Percentiles rank a stretch among this genome's conserved stretches.
Conservation (phyloP, 2,797 vertebrate species). For the Schizopygopsis pylzovi region DNA sequence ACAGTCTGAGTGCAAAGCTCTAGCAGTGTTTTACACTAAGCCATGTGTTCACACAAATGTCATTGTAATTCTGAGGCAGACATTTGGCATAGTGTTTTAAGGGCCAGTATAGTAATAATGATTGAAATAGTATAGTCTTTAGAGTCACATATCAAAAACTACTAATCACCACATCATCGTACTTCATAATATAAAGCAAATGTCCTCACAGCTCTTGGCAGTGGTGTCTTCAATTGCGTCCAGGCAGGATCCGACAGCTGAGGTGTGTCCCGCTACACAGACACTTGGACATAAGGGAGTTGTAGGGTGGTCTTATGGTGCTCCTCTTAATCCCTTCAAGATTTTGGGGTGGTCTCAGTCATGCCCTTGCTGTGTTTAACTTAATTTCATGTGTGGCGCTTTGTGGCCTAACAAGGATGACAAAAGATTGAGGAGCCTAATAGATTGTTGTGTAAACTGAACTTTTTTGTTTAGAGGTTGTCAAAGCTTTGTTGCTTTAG, state of each 20-base stretch:
- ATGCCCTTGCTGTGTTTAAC: constrained; percentile 48
- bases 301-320: constrained; percentile 57
- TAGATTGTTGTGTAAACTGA: constrained; percentile 57
- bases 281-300: constrained; percentile 53
- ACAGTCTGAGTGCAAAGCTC: not conserved
- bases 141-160: constrained; percentile 42
- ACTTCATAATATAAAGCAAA: constrained; percentile 56
- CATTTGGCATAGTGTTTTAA: constrained; percentile 21
- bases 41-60: not conserved
- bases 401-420: constrained; percentile 60
- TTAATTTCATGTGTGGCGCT: constrained; percentile 49
- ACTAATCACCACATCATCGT: constrained; percentile 16
- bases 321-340: constrained; percentile 55
- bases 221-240: constrained; percentile 43
- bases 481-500: constrained; percentile 27
- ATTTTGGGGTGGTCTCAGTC: constrained; percentile 59
- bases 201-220: constrained; percentile 55
- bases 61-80: not conserved
- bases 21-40: not conserved
- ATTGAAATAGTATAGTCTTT: constrained; percentile 47
- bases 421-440: constrained; percentile 44
- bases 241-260: constrained; percentile 69
- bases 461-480: constrained; percentile 57
- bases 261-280: constrained; percentile 64
- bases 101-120: constrained; percentile 35